Conservation (phyloP, 1,140 invertebrate genomes). For the Pomacea maculata region DNA sequence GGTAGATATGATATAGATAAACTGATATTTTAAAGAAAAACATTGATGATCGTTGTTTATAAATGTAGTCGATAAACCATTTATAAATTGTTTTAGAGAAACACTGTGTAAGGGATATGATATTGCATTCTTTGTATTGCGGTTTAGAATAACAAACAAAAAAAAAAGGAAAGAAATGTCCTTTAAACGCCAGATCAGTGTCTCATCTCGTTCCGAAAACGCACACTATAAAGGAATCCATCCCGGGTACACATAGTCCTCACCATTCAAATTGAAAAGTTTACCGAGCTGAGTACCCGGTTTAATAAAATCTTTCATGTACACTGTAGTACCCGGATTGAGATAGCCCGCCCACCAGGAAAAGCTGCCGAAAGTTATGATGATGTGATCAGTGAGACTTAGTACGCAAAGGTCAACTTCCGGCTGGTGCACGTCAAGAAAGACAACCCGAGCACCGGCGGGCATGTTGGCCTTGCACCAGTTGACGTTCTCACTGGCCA, state of each 20-base stretch:
- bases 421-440: slow-evolving; percentile 16
- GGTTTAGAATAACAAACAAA: too few species aligned
- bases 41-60: too few species aligned
- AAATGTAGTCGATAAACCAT: too few species aligned
- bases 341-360: slow-evolving; percentile 52
- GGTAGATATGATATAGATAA: too few species aligned
- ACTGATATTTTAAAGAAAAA: too few species aligned
- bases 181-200: too few species aligned
- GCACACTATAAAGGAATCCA: slow-evolving; percentile 24
- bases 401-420: slow-evolving; percentile 52
- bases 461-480: slow-evolving; percentile 34
- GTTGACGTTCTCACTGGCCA: slow-evolving; percentile 36
- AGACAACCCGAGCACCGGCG: slow-evolving; percentile 14
- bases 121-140: too few species aligned
- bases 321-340: slow-evolving; percentile 43
- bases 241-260: slow-evolving; percentile 22
- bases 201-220: too few species aligned
- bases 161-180: too few species aligned
- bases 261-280: slow-evolving; percentile 3
- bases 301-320: slow-evolving; percentile 35
- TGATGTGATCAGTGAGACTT: slow-evolving; percentile 39
- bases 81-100: too few species aligned
- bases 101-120: too few species aligned
- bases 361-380: slow-evolving; percentile 46
- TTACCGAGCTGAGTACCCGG: slow-evolving; percentile 16